Base-by-base conservation (phyloP, 2,797 vertebrate genomes). In the Myotis daubentonii region DNA sequence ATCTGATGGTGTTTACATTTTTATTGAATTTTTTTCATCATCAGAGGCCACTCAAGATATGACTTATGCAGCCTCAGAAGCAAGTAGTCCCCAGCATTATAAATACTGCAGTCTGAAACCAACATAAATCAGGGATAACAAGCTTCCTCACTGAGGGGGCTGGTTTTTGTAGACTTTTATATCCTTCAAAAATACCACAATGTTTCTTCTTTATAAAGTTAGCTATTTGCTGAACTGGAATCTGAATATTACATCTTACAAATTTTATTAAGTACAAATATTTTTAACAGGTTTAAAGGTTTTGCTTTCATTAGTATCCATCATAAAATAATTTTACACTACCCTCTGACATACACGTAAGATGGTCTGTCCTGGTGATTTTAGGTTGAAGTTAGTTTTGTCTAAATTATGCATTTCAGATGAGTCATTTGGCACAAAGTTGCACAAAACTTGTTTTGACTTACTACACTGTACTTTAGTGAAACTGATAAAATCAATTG, bases 1-100 rank as follows among this genome's bases (percentile, higher is more conserved):
- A 70, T 72, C 60, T 83, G 28, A 60, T 83, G 60, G 28, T 71
- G 17, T 95, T 95, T 94, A 38, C 70, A 90, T 94, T 95, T 94
- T 71, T 12, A 68, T 80, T 86, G 55, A 70, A 68, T 60, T 81
- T 74, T 81, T 86, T 89, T 71, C 62, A 33, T 84, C 78, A 41
- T 93, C 55, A 62, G 68, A 91, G 10, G 30, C 68, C 49, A 70
- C 72, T 86, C 33, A 41, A 74, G 16, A 70, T 76, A 33, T n/a
- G 78, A 74, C 12, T 28, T 74, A 19, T 1, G 6, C 36, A 87
- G 22, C 23, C 15, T 91, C 65, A 86, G 68, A 93, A 92, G 36
- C 76, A 72, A 65, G 53, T 60, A 76, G 30, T 30, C 38, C 9
- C 12, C 15, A 68, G 53, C 19, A 55, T 92, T 66, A 33, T 38